These are phyloP conservation scores for Mus caroli DNA, from an alignment of 2,797 vertebrate species.

Conservation along the genomic window DNA sequence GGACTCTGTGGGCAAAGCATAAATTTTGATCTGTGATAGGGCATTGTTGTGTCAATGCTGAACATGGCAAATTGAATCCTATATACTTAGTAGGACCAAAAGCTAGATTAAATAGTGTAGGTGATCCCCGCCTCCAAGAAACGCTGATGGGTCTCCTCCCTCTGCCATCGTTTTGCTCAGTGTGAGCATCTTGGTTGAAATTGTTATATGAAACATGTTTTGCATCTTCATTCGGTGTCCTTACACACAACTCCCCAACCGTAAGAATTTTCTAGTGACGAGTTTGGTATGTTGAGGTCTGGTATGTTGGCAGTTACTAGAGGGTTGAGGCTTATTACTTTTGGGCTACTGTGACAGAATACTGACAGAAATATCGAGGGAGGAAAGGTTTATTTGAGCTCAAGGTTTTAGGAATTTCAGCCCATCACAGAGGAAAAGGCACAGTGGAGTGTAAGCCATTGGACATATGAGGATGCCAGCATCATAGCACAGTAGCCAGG, in stretches of 20 bases:
- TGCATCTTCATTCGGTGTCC: neutral
- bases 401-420: neutral
- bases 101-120: neutral
- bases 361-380: neutral
- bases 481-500: neutral
- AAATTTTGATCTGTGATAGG: neutral
- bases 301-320: neutral
- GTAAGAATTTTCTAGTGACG: neutral
- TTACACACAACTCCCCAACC: neutral
- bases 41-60: neutral
- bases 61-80: neutral
- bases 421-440: neutral
- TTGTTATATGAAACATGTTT: neutral
- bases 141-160: neutral
- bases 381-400: neutral
- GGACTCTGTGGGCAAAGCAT: neutral
- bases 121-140: neutral
- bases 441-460: neutral
- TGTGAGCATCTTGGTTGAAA: neutral
- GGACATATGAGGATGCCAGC: neutral
- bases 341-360: neutral
- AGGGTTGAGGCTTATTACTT: neutral
- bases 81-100: neutral
- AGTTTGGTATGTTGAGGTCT: neutral
- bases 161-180: neutral